These are phyloP conservation scores for Oryzias sinensis DNA, from an alignment of 2,797 vertebrate species.

Conservation along the genomic window DNA sequence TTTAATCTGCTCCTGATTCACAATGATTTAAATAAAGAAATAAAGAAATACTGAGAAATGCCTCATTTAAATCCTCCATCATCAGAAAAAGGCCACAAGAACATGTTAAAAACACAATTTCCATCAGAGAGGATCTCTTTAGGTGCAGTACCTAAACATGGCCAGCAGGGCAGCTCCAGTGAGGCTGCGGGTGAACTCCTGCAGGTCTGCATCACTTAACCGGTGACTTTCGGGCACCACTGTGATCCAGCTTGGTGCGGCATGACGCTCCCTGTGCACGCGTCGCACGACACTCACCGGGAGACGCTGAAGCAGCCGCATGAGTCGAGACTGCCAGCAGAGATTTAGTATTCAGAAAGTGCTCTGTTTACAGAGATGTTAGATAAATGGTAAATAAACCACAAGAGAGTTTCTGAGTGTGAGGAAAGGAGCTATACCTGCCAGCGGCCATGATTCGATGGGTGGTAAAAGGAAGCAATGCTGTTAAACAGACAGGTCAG, in stretches of 20 bases:
- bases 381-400: conserved; percentile 37
- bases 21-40: too few relatives aligned
- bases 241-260: conserved; percentile 87
- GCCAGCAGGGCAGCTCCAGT: conserved; percentile 91
- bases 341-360: conserved; percentile 25
- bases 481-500: conserved; percentile 92
- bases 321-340: conserved; percentile 85
- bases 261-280: conserved; percentile 90
- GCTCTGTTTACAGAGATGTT: conserved; percentile 36
- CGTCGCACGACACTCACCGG: conserved; percentile 90
- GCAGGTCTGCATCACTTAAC: conserved; percentile 89
- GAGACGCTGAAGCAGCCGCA: conserved; percentile 93
- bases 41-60: too few relatives aligned
- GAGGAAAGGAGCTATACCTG: conserved; percentile 73
- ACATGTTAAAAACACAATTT: too few relatives aligned
- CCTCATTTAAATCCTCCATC: too few relatives aligned
- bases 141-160: conserved; percentile 84
- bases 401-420: conserved; percentile 19
- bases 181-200: conserved; percentile 91
- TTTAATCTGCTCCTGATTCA: too few relatives aligned
- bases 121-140: neutral
- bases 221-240: conserved; percentile 87
- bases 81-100: too few relatives aligned
- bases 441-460: conserved; percentile 97
- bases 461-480: conserved; percentile 96